These are phyloP conservation scores for Tetramorium alpestre DNA, from an alignment of 1,140 invertebrate genomes.

Conservation along the genomic window DNA sequence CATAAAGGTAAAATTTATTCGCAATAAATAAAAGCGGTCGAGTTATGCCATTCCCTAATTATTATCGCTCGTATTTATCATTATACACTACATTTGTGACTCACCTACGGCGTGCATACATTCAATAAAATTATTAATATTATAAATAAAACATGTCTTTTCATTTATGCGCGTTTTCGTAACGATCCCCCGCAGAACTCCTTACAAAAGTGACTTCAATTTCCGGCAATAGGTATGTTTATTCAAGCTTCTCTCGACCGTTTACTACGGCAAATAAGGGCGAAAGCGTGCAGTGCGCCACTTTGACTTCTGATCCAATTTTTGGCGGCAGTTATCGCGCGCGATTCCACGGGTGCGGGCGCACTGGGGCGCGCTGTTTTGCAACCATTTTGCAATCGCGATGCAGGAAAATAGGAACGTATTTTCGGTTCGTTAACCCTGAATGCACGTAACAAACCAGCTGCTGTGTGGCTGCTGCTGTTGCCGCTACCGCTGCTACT, in stretches of 20 bases:
- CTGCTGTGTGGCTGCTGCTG: background rate
- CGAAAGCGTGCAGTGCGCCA: conserved; percentile 11
- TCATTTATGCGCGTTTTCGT: background rate
- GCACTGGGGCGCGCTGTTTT: conserved; percentile 14
- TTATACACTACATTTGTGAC: background rate
- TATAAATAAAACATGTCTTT: background rate
- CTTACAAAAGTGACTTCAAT: background rate
- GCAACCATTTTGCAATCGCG: conserved; percentile 32
- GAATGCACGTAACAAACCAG: conserved; percentile 66
- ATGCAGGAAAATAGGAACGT: conserved; percentile 26
- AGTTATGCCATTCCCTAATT: background rate
- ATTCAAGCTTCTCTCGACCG: conserved; percentile 8
- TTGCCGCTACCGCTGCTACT: background rate
- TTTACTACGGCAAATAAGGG: background rate
- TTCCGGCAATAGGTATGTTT: background rate
- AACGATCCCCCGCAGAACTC: background rate
- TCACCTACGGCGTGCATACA: background rate
- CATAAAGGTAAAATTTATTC: background rate
- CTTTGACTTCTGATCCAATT: conserved; percentile 24
- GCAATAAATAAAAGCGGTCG: background rate
- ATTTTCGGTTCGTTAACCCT: conserved; percentile 58
- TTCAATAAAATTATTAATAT: background rate
- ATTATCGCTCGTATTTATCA: background rate
- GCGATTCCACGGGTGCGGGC: background rate
- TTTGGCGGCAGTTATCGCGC: background rate